These are phyloP conservation scores for Eulemur albifrons DNA, from an alignment of 2,797 vertebrate species.

Conservation along the genomic window DNA sequence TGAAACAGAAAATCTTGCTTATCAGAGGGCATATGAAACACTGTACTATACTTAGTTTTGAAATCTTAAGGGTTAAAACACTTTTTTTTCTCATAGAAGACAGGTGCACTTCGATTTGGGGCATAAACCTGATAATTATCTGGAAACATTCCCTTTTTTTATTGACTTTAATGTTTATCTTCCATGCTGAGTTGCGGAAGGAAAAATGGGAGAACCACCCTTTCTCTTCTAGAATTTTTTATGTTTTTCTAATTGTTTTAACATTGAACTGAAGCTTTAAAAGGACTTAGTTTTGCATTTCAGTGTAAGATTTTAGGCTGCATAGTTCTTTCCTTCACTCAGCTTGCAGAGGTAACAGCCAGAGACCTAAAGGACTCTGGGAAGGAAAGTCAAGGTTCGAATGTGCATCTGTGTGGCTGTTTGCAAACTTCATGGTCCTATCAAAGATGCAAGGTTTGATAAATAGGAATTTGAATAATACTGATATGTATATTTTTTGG, in stretches of 20 bases:
- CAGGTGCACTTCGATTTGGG: not conserved
- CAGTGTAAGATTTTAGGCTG: not conserved
- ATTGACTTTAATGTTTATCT: conserved; percentile 14
- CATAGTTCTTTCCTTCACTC: not conserved
- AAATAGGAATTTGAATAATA: not conserved
- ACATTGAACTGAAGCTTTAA: not conserved
- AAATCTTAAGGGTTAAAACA: not conserved
- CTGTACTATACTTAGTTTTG: not conserved
- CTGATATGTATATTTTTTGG: not conserved
- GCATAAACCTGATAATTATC: not conserved
- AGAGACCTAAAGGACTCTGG: not conserved
- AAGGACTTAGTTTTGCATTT: not conserved
- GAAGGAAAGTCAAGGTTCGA: not conserved
- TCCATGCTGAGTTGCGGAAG: not conserved
- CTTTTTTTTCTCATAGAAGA: not conserved
- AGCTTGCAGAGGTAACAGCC: not conserved
- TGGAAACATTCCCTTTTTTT: not conserved
- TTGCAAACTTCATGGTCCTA: not conserved
- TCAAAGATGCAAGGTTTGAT: not conserved
- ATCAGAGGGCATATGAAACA: not conserved
- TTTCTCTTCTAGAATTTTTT: not conserved
- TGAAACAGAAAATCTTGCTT: not conserved
- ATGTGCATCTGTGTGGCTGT: not conserved
- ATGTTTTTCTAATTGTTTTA: not conserved
- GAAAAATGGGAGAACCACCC: not conserved